Evolutionary conservation across 1,140 invertebrate species (phyloP).

Genomic region (Listronotus oregonensis): DNA sequence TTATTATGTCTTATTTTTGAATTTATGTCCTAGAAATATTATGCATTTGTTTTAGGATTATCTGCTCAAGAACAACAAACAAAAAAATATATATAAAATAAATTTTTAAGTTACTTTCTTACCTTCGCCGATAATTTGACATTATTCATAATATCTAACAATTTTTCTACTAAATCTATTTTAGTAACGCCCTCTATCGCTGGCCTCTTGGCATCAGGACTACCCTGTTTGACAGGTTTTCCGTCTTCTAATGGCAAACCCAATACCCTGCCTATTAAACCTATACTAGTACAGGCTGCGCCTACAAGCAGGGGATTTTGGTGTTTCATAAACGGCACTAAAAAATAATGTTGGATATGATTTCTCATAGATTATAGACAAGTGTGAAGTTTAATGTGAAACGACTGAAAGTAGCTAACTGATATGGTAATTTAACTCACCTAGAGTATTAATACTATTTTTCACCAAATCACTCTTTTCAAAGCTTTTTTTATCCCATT

Average conservation of each 20-base stretch:
- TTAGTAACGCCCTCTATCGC: conserved; percentile 61
- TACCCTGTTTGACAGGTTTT: conserved; percentile 39
- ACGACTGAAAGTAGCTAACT: too few relatives aligned
- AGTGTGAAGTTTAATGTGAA: too few relatives aligned
- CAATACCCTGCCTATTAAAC: conserved; percentile 69
- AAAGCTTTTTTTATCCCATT: conserved; percentile 1
- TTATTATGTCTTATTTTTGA: too few relatives aligned
- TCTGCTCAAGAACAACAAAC: too few relatives aligned
- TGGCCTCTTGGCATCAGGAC: conserved; percentile 52
- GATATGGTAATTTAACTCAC: conserved; percentile 8
- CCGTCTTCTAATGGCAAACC: conserved; percentile 65
- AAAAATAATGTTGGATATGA: background rate
- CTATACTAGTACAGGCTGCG: conserved; percentile 69
- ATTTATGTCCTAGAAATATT: too few relatives aligned
- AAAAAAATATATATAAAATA: too few relatives aligned
- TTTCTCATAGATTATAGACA: too few relatives aligned
- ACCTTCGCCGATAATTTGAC: conserved; percentile 65
- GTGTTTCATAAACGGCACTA: conserved; percentile 65
- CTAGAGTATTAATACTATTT: conserved; percentile 9
- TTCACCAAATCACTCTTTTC: conserved; percentile 14
- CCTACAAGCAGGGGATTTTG: conserved; percentile 63
- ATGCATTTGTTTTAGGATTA: too few relatives aligned
- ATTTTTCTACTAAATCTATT: conserved; percentile 62
- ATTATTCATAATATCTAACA: conserved; percentile 67
- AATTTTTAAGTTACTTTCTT: background rate